These are phyloP conservation scores for Solen grandis DNA, from an alignment of 1,140 invertebrate species.

Conservation along the genomic window DNA sequence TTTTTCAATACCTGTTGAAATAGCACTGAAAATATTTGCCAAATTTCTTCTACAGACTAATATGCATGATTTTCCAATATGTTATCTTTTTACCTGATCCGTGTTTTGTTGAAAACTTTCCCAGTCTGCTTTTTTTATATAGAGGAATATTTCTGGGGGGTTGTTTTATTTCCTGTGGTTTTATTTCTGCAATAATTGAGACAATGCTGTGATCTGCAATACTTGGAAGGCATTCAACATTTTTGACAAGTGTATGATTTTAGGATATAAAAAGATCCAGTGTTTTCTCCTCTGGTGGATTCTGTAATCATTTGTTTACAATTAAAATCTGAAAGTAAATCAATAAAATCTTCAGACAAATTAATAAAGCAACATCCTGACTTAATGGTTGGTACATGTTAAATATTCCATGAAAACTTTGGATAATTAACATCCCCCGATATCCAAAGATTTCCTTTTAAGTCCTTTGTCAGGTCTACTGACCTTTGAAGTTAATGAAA, in stretches of 20 bases:
- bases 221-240: too few relatives aligned
- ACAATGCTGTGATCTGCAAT: too few relatives aligned
- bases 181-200: too few relatives aligned
- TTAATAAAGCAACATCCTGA: too few relatives aligned
- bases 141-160: too few relatives aligned
- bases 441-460: background rate
- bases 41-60: too few relatives aligned
- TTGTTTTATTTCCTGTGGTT: too few relatives aligned
- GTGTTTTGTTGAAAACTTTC: background rate
- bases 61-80: too few relatives aligned
- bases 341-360: background rate
- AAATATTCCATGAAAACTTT: background rate
- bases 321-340: too few relatives aligned
- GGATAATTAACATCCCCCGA: slow-evolving; percentile 5
- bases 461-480: background rate
- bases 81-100: too few relatives aligned
- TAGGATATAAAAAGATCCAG: background rate
- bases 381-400: background rate
- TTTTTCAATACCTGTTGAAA: too few relatives aligned
- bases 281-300: background rate
- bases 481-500: background rate
- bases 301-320: background rate
- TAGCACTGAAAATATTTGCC: too few relatives aligned
- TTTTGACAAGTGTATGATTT: background rate
- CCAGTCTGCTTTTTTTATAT: background rate